These are phyloP conservation scores for Chymomyza caudatula DNA, from an alignment of 2,888 invertebrate species.

Conservation along the genomic window DNA sequence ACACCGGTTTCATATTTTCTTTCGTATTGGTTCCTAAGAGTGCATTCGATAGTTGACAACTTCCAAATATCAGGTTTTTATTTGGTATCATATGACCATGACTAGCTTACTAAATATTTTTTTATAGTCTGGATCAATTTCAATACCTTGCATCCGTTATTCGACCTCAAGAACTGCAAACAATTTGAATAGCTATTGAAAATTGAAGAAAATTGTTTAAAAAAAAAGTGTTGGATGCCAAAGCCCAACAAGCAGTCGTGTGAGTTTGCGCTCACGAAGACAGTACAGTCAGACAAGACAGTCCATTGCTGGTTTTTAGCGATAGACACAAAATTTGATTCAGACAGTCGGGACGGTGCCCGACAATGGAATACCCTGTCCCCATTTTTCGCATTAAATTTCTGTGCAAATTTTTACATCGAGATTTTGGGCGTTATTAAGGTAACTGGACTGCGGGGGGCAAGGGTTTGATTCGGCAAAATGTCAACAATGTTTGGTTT, in stretches of 20 bases:
- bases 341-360: too few species aligned
- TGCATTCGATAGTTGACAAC: not conserved
- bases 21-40: too few species aligned
- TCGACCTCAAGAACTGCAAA: conserved; percentile 54
- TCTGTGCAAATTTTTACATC: too few species aligned
- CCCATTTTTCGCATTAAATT: too few species aligned
- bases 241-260: conserved; percentile 1
- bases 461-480: too few species aligned
- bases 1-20: not conserved
- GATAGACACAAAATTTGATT: not conserved
- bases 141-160: conserved; percentile 55
- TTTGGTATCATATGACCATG: not conserved
- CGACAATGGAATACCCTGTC: too few species aligned
- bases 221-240: conserved; percentile 53
- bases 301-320: not conserved
- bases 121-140: conserved; percentile 57
- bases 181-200: conserved; percentile 59
- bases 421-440: too few species aligned
- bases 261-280: not conserved
- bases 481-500: too few species aligned
- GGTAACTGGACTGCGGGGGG: too few species aligned
- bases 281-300: too few species aligned
- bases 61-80: not conserved
- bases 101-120: conserved; percentile 13
- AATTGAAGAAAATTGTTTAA: conserved; percentile 45